Base-by-base conservation (phyloP, 1,140 invertebrate species). In the Dendrolimus punctatus region DNA sequence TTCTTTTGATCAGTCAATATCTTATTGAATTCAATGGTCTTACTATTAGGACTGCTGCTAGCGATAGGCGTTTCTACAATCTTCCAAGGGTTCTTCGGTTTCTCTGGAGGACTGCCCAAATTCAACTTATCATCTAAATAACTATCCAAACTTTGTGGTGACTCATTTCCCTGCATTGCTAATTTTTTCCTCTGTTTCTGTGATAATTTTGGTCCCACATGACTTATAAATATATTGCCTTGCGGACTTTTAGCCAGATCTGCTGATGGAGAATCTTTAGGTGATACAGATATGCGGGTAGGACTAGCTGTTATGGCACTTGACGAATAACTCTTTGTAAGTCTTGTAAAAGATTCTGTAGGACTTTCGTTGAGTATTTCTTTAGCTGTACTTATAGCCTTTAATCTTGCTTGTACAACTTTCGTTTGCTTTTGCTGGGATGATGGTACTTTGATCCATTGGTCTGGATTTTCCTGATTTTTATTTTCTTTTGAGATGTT, bases 121-220 rank as follows among this genome's bases (percentile, higher is more conserved):
- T 49, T 74, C n/a, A 70, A 53, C 59, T 80, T 83, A 64, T 71
- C 73, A 23, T 64, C 63, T 4, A 87, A 62, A 45, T 74, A 80
- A 46, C 76, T 57, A 39, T 81, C 72, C 9, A 86, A 52, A 48
- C 68, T 80, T 41, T 41, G 79, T 76, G 57, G 54, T 9, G 49
- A 57, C 40, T 80, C 68, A 55, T 63, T 73, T 6, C 71, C 71
- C 57, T 87, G 76, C 53, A 80, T 65, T 1, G 81, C 82, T 39
- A 89, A 62, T 60, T 85, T 89, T 64, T 91, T 91, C 9, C 90
- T 74, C 69, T 91, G 90, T 57, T 91, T 92, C 61, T 92, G 91
- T 6, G 90, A 92, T 23, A 91, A 52, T 69, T 89, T 91, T n/a
- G 85, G 81, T 40, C 84, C 83, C 44, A 84, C 62, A 49, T 81